phyloP scores from a whole-genome alignment of 2,888 invertebrate species.

The Conops quadrifasciatus region DNA sequence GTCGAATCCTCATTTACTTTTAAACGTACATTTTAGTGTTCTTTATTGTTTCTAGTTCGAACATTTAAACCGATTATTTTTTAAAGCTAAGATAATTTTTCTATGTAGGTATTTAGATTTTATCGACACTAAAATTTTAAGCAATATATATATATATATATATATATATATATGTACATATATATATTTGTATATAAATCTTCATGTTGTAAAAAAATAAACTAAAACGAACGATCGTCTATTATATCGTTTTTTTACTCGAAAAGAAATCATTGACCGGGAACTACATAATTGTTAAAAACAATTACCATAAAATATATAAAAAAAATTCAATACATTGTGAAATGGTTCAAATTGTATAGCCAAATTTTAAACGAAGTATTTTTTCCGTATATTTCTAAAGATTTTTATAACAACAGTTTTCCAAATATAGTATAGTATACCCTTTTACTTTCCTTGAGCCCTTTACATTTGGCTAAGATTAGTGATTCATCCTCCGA shows the following conservation, averaged over 20 bases:
- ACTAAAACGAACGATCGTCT: too few relatives aligned
- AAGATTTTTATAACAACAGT: too few relatives aligned
- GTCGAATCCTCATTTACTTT: slow-evolving; percentile 7
- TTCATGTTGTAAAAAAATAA: background rate
- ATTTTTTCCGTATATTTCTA: background rate
- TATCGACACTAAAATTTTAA: slow-evolving; percentile 1
- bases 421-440: too few relatives aligned
- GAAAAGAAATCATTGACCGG: too few relatives aligned
- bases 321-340: too few relatives aligned
- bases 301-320: too few relatives aligned
- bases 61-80: background rate
- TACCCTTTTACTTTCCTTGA: too few relatives aligned
- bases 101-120: background rate
- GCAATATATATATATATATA: slow-evolving; percentile 10
- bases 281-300: too few relatives aligned
- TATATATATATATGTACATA: slow-evolving; percentile 8
- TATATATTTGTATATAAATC: background rate
- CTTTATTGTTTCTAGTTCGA: slow-evolving; percentile 14
- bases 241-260: too few relatives aligned
- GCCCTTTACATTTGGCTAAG: too few relatives aligned
- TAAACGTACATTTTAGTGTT: slow-evolving; percentile 24
- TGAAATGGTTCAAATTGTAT: too few relatives aligned
- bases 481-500: too few relatives aligned
- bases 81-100: background rate
- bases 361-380: background rate